Percentiles rank a stretch among this genome's conserved stretches.
These are phyloP conservation scores for Scolopax mira DNA, from an alignment of 2,113 vertebrate species.

Conservation along the genomic window DNA sequence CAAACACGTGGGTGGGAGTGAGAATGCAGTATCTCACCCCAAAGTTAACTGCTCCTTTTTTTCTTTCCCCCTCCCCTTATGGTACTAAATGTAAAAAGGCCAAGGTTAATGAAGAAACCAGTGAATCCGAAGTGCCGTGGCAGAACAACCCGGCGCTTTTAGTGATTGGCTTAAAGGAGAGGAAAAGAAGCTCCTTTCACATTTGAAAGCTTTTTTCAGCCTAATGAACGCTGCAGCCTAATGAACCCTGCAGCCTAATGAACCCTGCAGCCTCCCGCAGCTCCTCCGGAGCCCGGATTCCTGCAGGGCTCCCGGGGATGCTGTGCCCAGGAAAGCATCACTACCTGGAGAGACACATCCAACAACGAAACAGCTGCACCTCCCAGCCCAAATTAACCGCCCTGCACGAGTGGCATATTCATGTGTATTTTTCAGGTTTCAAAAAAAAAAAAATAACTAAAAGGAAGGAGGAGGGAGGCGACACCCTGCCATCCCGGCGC, in stretches of 20 bases:
- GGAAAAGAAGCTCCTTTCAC: not conserved
- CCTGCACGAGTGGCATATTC: not conserved
- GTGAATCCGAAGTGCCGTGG: not conserved
- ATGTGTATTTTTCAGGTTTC: not conserved
- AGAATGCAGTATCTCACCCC: not conserved
- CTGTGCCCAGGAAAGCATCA: not conserved
- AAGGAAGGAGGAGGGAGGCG: not conserved
- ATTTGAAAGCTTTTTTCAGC: slow-evolving; percentile 42
- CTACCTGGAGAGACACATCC: not conserved
- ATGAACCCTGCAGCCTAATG: slow-evolving; percentile 61
- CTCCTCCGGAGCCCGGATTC: not conserved
- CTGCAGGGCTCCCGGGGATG: not conserved
- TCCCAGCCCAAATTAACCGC: not conserved
- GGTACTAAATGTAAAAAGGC: slow-evolving; percentile 28
- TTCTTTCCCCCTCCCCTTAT: not conserved
- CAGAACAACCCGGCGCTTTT: slow-evolving; percentile 38
- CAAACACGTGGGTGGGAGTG: not conserved
- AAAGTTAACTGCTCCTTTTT: not conserved
- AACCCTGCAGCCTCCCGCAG: slow-evolving; percentile 39
- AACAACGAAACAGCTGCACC: not conserved
- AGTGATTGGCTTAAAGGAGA: slow-evolving; percentile 30
- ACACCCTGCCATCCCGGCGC: not conserved
- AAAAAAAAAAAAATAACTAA: accelerated
- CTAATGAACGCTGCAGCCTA: no score
- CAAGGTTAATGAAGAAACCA: slow-evolving; percentile 63